phyloP scores from a whole-genome alignment of 2,113 vertebrate species.

The Promerops cafer region DNA sequence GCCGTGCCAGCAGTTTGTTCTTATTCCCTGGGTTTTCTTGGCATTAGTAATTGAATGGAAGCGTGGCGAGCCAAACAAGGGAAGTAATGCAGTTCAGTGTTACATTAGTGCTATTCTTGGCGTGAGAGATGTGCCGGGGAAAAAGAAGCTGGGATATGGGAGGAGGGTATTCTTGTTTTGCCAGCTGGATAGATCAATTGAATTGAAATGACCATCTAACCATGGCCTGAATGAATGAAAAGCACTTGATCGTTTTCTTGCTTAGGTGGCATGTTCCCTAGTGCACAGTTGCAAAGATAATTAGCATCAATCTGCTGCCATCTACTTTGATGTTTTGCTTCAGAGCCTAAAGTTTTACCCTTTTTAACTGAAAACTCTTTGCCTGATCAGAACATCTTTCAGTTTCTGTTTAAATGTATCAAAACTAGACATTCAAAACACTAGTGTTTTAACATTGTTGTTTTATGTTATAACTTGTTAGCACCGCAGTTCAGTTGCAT shows the following conservation, averaged over 20 bases:
- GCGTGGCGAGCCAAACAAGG: neutral
- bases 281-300: neutral
- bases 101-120: neutral
- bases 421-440: neutral
- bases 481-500: neutral
- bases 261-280: neutral
- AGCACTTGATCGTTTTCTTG: neutral
- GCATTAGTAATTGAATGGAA: neutral
- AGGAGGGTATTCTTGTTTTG: neutral
- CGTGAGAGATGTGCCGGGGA: neutral
- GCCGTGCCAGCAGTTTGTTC: neutral
- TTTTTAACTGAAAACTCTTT: neutral
- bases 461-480: neutral
- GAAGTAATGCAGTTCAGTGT: neutral
- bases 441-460: neutral
- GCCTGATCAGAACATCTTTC: neutral
- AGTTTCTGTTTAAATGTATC: neutral
- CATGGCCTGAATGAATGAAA: neutral
- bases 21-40: neutral
- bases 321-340: neutral
- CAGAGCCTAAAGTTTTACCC: neutral
- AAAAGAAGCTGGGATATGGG: neutral
- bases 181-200: neutral
- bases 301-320: neutral
- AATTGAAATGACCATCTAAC: neutral